Conservation (phyloP, 2,888 invertebrate species). For the Hydriomena furcata region DNA sequence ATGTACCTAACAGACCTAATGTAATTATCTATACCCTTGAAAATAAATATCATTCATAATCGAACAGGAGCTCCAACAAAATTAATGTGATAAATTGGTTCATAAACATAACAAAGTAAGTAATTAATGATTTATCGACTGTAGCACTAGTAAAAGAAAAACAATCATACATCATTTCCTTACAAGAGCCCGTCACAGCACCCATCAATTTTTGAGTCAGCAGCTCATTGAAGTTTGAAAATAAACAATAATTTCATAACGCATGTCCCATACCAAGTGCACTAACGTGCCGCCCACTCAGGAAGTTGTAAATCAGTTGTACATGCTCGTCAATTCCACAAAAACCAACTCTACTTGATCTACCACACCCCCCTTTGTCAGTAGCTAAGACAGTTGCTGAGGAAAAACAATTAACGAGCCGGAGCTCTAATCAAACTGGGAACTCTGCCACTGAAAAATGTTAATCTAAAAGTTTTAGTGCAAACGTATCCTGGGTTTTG, state of each 20-base stretch:
- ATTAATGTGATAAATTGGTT: conserved; percentile 5
- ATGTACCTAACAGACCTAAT: too few species aligned
- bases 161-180: conserved; percentile 12
- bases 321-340: conserved; percentile 60
- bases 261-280: conserved; percentile 54
- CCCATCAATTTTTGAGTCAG: conserved; percentile 27
- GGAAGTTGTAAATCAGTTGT: conserved; percentile 77
- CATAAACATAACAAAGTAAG: conserved; percentile 12
- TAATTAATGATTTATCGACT: conserved; percentile 17
- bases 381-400: conserved; percentile 18
- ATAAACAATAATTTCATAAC: conserved; percentile 40
- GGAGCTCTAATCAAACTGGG: conserved; percentile 48
- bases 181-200: conserved; percentile 19
- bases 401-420: conserved; percentile 29
- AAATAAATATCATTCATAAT: too few species aligned
- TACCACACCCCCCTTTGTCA: conserved; percentile 31
- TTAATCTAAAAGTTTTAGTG: conserved; percentile 70
- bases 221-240: conserved; percentile 26
- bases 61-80: too few species aligned
- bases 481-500: conserved; percentile 64
- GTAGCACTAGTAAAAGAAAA: conserved; percentile 17
- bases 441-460: conserved; percentile 62
- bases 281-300: conserved; percentile 58
- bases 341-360: conserved; percentile 48
- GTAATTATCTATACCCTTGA: too few species aligned